A percentile compares a stretch with the other conserved stretches of the same genome.
phyloP scores from a whole-genome alignment of 2,113 vertebrate genomes.

The Sterrhoptilus dennistouni region DNA sequence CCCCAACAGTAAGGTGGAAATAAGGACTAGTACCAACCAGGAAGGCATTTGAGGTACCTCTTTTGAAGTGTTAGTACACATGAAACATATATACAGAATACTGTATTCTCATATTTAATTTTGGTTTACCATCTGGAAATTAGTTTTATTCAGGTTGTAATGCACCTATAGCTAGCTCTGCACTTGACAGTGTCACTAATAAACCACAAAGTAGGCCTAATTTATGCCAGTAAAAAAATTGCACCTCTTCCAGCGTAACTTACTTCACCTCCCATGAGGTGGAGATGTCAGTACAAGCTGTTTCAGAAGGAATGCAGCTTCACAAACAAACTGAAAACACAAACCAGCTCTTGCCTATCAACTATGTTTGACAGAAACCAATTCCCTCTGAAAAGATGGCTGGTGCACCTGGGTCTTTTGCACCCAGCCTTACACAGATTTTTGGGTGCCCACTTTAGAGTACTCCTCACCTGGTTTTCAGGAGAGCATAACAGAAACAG shows the following conservation, averaged over 20 bases:
- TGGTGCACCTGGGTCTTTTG: not conserved
- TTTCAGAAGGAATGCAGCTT: not conserved
- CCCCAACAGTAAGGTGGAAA: not conserved
- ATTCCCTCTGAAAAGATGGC: not conserved
- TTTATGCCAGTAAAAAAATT: not conserved
- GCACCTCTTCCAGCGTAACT: not conserved
- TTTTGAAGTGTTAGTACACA: not conserved
- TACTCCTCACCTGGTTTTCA: not conserved
- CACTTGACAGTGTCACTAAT: not conserved
- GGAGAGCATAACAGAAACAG: not conserved
- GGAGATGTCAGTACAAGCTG: not conserved
- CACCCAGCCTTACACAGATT: not conserved
- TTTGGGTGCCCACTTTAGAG: not conserved
- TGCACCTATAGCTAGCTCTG: not conserved
- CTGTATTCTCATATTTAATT: not conserved
- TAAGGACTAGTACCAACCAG: not conserved
- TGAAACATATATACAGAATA: not conserved
- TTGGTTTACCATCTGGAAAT: not conserved
- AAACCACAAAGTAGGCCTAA: not conserved
- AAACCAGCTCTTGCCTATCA: not conserved
- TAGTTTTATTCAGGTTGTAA: not conserved
- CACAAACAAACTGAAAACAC: not conserved
- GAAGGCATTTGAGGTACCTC: not conserved
- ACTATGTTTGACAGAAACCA: not conserved
- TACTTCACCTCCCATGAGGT: not conserved